Conservation (phyloP, 2,888 invertebrate genomes). For the Meteorus cinctellus region DNA sequence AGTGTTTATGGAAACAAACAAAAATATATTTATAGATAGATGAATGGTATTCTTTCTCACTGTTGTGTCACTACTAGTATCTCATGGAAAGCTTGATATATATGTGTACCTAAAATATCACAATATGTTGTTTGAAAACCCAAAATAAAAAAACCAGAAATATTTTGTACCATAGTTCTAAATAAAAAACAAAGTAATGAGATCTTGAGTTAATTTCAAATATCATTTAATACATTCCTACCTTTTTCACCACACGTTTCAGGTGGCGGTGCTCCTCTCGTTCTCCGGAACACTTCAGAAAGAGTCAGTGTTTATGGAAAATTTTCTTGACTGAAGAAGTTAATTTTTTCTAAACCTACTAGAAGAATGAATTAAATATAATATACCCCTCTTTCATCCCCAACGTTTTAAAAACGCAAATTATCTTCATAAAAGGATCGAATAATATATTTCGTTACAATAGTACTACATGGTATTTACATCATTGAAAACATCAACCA, state of each 20-base stretch:
- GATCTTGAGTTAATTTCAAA: conserved; percentile 9
- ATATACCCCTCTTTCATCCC: too few species aligned
- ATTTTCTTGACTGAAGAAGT: too few species aligned
- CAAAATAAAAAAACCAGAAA: neutral
- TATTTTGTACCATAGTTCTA: conserved; percentile 33
- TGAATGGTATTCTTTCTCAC: conserved; percentile 11
- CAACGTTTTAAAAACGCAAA: too few species aligned
- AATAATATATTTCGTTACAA: too few species aligned
- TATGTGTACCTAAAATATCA: conserved; percentile 4
- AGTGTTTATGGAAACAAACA: neutral
- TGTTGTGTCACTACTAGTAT: conserved; percentile 10
- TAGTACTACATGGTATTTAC: too few species aligned
- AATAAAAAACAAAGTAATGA: neutral
- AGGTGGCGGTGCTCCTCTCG: too few species aligned
- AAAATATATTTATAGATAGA: neutral
- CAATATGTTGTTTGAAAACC: neutral
- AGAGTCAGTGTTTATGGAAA: too few species aligned
- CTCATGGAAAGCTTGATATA: conserved; percentile 9
- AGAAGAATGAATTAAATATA: too few species aligned
- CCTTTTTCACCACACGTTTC: neutral
- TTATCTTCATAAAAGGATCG: too few species aligned
- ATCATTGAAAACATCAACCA: neutral
- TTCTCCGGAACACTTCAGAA: neutral
- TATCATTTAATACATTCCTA: neutral
- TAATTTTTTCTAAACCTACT: too few species aligned